Evolutionary conservation across 2,113 vertebrate species (phyloP), one percentile per base, ranked within the genome.

Genomic region (Percina caprodes): DNA sequence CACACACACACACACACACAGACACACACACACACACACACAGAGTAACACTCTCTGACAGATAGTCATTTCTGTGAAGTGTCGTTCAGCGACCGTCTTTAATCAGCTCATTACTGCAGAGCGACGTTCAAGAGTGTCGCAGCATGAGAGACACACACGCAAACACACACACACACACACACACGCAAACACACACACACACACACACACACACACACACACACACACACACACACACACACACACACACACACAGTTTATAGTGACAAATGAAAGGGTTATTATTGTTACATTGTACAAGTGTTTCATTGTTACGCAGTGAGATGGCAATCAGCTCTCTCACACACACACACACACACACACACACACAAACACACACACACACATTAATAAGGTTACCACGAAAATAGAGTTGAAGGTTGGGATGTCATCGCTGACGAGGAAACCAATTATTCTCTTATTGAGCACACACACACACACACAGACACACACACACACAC

Each of bases 101-200:
- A 86, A 88, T 88, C 89, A 78, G 69, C 84, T 82, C 76, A 42
- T 88, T 91, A 87, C 87, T 85, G 85, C 70, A 73, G 79, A 85
- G 72, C 19, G 6, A 77, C 24, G 92, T 63, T 86, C 7, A 92
- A 94, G 95, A 94, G 94, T 94, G 93, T 87, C 55, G 0, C 62
- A 76, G 79, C 14, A 0, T 58, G 48, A 49, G 76, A 74, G 51
- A 77, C n/a, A n/a, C n/a, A n/a, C n/a, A n/a, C n/a, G n/a, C n/a
- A n/a, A n/a, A n/a, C 51, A 26, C 23, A 35, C 80, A 52, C 74
- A 35, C 69, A 62, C 75, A 49, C 49, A 33, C 74, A 66, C 61
- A 51, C 52, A 58, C 66, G 45, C 52, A 61, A 54, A 69, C 56
- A 52, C 76, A 49, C 35, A 63, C 60, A 63, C 54, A 77, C 63